Conservation (phyloP, 2,113 vertebrate species). For the Beaufortia kweichowensis region DNA sequence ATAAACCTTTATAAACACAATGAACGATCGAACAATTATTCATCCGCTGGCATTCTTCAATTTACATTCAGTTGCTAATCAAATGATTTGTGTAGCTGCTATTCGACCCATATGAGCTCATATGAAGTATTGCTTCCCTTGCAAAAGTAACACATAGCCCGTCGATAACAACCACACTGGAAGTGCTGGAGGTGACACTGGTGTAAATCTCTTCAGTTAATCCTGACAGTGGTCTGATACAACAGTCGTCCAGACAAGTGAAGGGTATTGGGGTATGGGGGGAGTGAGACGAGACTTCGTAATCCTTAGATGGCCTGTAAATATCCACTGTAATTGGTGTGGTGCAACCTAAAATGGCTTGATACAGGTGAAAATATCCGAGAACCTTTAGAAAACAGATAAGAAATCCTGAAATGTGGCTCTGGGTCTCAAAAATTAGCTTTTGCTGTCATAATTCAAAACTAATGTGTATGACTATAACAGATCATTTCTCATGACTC, state of each 20-base stretch:
- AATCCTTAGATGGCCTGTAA: constrained; percentile 35
- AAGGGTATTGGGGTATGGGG: background rate
- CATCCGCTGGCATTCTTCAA: background rate
- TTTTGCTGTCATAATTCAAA: constrained; percentile 28
- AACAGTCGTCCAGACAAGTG: background rate
- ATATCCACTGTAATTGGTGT: constrained; percentile 35
- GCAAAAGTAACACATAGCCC: background rate
- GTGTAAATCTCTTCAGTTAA: constrained; percentile 64
- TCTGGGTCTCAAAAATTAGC: no score
- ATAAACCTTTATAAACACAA: background rate
- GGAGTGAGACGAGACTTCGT: constrained; percentile 28
- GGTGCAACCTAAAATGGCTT: constrained; percentile 9
- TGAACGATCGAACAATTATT: background rate
- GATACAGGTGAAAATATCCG: constrained; percentile 35
- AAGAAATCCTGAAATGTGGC: constrained; percentile 50
- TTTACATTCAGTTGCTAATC: constrained; percentile 43
- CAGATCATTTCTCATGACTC: background rate
- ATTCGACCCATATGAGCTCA: background rate
- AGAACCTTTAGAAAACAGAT: constrained; percentile 53
- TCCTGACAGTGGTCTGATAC: constrained; percentile 48
- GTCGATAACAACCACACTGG: constrained; percentile 52
- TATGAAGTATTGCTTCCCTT: background rate
- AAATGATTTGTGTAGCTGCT: background rate
- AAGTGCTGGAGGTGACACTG: constrained; percentile 55
- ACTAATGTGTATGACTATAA: background rate